Base-by-base conservation (phyloP, 1,140 invertebrate species). In the Parasteatoda tepidariorum region DNA sequence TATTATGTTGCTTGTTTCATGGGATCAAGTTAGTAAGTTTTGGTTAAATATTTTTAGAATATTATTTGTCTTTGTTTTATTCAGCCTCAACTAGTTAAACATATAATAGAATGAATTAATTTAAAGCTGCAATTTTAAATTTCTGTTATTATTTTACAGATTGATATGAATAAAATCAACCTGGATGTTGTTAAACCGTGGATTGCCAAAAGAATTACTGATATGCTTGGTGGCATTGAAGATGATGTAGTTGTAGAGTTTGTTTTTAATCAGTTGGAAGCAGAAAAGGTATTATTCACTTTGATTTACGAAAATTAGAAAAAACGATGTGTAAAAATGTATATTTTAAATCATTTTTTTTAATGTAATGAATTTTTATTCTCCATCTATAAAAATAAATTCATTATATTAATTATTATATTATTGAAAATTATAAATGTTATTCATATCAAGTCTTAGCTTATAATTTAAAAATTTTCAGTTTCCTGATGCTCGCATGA, bases 231-330 rank as follows among this genome's bases (percentile, higher is more conserved):
- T 93, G 86, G 88, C 54, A 97, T 98, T 89, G 98, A 99, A 90
- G 98, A 99, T 90, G 97, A 98, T 89, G 98, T 99, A 18, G 93
- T 99, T 62, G 94, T 98, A 83, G 97, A 99, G 90, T 99, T 98
- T 93, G 96, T 99, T 83, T 97, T 98, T 91, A 99, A 98, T 90
- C 98, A 99, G 90, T 91, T 99, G 30, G 98, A 99, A 90, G 91
- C 87, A 66, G 94, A 96, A 88, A 96, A 96, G 92, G 95, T 96
- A 87, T 41, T 2, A n/a, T n/a, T n/a, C n/a, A n/a, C n/a, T n/a
- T n/a, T n/a, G n/a, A n/a, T n/a, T n/a, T n/a, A n/a, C n/a, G n/a
- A n/a, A n/a, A n/a, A n/a, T n/a, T n/a, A n/a, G n/a, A n/a, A n/a
- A n/a, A n/a, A 2, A 18, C 1, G 18, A 48, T 4, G 0, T 13